Percentiles rank a stretch among this genome's conserved stretches.
Evolutionary conservation across 2,797 vertebrate genomes (phyloP).

Genomic region (Salmo trutta): DNA sequence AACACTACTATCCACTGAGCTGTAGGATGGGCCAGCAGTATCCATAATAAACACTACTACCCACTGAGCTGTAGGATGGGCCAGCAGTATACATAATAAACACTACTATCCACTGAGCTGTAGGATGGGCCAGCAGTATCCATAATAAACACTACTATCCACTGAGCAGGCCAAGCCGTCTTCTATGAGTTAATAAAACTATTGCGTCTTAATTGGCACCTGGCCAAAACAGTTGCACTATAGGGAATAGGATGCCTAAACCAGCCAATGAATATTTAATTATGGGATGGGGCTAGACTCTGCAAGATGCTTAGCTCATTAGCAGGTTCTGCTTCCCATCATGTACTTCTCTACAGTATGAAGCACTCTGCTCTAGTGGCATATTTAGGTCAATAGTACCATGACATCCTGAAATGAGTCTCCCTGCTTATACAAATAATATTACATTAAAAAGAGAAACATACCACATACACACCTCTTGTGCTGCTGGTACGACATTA

Average conservation of each 20-base stretch:
- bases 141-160: too few species aligned
- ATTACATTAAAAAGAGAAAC: not conserved
- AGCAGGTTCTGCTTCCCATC: slow-evolving; percentile 18
- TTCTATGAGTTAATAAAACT: not conserved
- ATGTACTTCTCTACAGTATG: not conserved
- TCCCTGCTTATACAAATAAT: not conserved
- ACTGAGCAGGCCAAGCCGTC: too few species aligned
- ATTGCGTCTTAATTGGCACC: not conserved
- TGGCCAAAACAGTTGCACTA: not conserved
- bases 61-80: too few species aligned
- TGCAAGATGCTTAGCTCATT: not conserved
- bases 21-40: too few species aligned
- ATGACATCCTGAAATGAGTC: not conserved
- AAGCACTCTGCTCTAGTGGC: slow-evolving; percentile 9
- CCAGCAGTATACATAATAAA: too few species aligned
- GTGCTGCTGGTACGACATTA: slow-evolving; percentile 3
- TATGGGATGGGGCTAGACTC: not conserved
- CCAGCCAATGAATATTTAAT: slow-evolving; percentile 57
- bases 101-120: too few species aligned
- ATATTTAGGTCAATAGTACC: not conserved
- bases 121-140: too few species aligned
- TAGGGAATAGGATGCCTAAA: not conserved
- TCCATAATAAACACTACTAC: too few species aligned
- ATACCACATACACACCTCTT: not conserved
- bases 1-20: too few species aligned